These are phyloP conservation scores for Tympanoctomys barrerae DNA, from an alignment of 2,797 vertebrate species.

Conservation along the genomic window DNA sequence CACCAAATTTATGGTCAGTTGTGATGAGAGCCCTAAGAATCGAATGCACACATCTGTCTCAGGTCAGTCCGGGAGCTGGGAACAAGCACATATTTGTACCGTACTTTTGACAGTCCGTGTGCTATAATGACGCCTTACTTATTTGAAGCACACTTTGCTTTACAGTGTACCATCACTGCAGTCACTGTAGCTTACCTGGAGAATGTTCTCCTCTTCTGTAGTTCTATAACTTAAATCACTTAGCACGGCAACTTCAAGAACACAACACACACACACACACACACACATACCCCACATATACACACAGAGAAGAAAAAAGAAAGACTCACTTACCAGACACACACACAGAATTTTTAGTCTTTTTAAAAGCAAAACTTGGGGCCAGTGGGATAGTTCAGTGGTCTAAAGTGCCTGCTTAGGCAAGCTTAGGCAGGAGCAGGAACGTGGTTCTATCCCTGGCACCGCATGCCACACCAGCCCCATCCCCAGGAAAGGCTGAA, in stretches of 20 bases:
- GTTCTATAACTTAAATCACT: neutral
- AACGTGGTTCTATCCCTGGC: too few species aligned
- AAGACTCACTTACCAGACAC: neutral
- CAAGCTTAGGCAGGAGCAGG: too few species aligned
- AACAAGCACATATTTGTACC: neutral
- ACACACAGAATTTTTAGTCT: neutral
- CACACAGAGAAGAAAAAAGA: too few species aligned
- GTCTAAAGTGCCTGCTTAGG: too few species aligned
- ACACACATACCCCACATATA: too few species aligned
- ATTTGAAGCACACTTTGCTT: neutral
- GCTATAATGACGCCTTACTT: neutral
- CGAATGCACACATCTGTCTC: neutral
- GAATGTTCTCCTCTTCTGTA: neutral
- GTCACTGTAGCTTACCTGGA: neutral
- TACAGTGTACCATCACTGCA: neutral
- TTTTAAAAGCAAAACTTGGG: neutral
- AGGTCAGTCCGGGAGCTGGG: neutral
- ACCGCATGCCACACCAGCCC: too few species aligned
- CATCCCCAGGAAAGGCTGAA: too few species aligned
- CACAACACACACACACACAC: too few species aligned
- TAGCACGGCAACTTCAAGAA: too few species aligned
- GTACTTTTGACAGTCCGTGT: neutral
- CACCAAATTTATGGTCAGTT: neutral
- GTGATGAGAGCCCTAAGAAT: neutral
- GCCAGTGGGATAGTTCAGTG: too few species aligned